Base-by-base conservation (phyloP, 2,888 invertebrate species). In the Sphaerophoria taeniata region DNA sequence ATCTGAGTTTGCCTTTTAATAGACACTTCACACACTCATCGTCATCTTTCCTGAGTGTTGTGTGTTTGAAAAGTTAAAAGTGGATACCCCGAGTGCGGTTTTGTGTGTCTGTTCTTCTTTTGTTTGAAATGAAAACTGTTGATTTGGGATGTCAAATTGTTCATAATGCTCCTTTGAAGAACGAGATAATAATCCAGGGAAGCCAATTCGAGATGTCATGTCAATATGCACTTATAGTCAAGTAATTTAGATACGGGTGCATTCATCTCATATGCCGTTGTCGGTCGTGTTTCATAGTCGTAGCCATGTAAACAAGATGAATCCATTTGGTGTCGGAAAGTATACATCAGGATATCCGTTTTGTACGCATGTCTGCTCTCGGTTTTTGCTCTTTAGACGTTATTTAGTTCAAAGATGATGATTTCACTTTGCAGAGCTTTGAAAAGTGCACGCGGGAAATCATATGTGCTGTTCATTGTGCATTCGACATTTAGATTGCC, bases 231-330 rank as follows among this genome's bases (percentile, higher is more conserved):
- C 9, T 1, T 43, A 12, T 43, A 43, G 12, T 43, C 43, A 3
- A 12, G 43, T 43, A 49, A 49, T 49, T 24, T 43, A 36, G 49
- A 49, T 47, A 45, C 56, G 63, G 70, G 85, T 85, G 85, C 85
- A 85, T 81, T 85, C 81, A 81, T 85, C 85, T 73, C 85, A 24
- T 24, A n/a, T n/a, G n/a, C n/a, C n/a, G n/a, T n/a, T n/a, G n/a
- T 24, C 1, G 1, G 24, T 24, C 24, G 24, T 24, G 24, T 24
- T 24, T 58, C 43, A 0, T 43, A 9, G 6, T 7, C 55, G 56
- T 69, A 49, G 34, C 11, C 76, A 70, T 81, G 81, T 85, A 85
- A 85, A 85, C 85, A 85, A 76, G 80, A 43, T 24, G 12, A 43
- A 43, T 73, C 24, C 24, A 24, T 24, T 24, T 70, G 14, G 34